These are phyloP conservation scores for Agrochola macilenta DNA, from an alignment of 2,888 invertebrate genomes.

Conservation along the genomic window DNA sequence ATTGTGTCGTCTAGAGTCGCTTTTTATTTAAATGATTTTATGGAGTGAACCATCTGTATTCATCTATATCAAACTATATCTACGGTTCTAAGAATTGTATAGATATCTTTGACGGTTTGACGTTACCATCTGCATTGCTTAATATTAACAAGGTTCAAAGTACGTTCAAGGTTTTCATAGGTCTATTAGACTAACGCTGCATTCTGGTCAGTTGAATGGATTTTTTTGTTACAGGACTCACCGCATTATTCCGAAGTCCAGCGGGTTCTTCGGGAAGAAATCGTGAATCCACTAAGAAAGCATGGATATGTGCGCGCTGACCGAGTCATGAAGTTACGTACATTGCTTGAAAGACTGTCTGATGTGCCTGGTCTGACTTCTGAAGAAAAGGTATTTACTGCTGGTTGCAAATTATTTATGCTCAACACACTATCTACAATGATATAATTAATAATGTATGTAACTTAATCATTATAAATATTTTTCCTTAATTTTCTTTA, in stretches of 20 bases:
- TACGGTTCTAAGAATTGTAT: background rate
- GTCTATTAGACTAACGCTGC: background rate
- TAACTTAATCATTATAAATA: background rate
- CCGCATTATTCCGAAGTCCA: slow-evolving; percentile 93
- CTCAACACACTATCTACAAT: background rate
- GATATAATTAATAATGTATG: background rate
- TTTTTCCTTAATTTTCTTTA: background rate
- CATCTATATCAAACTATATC: background rate
- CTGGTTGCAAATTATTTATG: background rate
- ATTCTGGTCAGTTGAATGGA: background rate
- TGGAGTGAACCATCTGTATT: too few relatives aligned
- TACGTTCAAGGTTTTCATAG: background rate
- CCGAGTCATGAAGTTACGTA: slow-evolving; percentile 97
- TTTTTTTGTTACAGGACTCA: slow-evolving; percentile 85
- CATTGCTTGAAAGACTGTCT: slow-evolving; percentile 96
- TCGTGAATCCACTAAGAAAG: slow-evolving; percentile 98
- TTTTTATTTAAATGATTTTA: too few relatives aligned
- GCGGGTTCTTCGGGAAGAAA: slow-evolving; percentile 97
- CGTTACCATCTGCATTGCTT: background rate
- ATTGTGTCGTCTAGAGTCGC: too few relatives aligned
- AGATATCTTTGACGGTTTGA: background rate
- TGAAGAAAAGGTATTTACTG: slow-evolving; percentile 94
- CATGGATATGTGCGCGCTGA: slow-evolving; percentile 98
- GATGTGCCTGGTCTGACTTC: slow-evolving; percentile 97
- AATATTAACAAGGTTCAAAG: too few relatives aligned